These are phyloP conservation scores for Rhagoletis pomonella DNA, from an alignment of 1,140 invertebrate genomes.

Conservation along the genomic window DNA sequence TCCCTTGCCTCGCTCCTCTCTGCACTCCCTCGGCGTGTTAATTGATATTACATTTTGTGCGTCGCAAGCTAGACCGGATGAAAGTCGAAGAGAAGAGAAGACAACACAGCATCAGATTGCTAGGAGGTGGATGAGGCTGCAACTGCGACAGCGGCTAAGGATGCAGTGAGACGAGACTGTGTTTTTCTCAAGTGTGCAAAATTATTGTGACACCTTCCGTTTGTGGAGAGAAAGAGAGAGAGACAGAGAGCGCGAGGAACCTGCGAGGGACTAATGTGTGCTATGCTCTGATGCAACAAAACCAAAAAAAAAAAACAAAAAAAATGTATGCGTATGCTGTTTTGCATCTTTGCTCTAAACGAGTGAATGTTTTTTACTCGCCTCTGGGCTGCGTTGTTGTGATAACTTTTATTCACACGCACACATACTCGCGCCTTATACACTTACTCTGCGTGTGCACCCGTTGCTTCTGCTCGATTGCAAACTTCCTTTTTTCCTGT, in stretches of 20 bases:
- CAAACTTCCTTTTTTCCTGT: not conserved
- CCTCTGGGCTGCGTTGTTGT: not conserved
- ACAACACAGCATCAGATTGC: not conserved
- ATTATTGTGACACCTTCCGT: slow-evolving; percentile 44
- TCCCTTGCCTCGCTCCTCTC: not conserved
- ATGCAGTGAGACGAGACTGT: not conserved
- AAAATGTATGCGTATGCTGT: too few species aligned
- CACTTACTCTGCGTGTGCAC: not conserved
- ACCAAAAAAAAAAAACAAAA: too few species aligned
- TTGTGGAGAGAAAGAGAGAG: not conserved
- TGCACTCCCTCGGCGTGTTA: not conserved
- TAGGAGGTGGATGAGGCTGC: not conserved
- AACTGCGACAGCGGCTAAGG: not conserved
- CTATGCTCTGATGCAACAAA: too few species aligned
- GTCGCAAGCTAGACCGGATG: not conserved
- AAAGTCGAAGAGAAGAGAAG: not conserved
- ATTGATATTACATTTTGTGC: slow-evolving; percentile 41
- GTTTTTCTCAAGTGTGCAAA: slow-evolving; percentile 11
- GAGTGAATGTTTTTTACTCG: too few species aligned
- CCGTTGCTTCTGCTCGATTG: slow-evolving; percentile 11
- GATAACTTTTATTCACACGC: not conserved
- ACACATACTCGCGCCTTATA: not conserved
- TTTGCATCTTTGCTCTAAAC: too few species aligned
- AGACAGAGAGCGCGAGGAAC: too few species aligned
- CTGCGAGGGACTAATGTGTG: not conserved